These are phyloP conservation scores for Bugulina stolonifera DNA, from an alignment of 2,888 invertebrate genomes.

Conservation along the genomic window DNA sequence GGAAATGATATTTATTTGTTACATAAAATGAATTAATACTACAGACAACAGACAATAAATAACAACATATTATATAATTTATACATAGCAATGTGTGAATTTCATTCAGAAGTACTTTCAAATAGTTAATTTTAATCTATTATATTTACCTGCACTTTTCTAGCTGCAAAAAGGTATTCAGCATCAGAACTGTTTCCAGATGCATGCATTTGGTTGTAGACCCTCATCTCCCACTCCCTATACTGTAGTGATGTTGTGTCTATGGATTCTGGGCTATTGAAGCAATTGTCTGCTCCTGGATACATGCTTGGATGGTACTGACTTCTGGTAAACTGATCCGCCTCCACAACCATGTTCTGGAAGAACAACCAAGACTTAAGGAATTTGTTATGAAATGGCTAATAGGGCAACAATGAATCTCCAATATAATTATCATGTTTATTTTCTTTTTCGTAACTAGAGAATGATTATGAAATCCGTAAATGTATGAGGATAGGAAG, in stretches of 20 bases:
- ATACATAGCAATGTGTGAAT: neutral
- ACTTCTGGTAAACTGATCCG: neutral
- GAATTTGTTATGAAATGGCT: neutral
- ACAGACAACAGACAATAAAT: neutral
- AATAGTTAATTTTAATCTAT: neutral
- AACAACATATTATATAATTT: neutral
- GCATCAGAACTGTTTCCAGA: neutral
- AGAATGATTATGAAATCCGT: neutral
- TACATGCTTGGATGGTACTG: neutral
- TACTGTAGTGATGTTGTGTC: neutral
- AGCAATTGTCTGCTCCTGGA: conserved; percentile 11
- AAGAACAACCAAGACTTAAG: neutral
- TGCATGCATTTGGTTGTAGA: neutral
- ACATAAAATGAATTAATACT: neutral
- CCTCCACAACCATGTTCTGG: neutral
- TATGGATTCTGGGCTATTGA: neutral
- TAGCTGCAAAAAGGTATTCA: conserved; percentile 15
- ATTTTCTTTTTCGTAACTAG: neutral
- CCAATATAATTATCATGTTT: neutral
- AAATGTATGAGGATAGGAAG: neutral
- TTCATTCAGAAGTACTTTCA: neutral
- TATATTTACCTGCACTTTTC: conserved; percentile 7
- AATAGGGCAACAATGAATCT: neutral
- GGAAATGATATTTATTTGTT: neutral
- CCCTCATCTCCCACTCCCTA: conserved; percentile 26